A percentile compares a stretch with the other conserved stretches of the same genome.
These are phyloP conservation scores for Alectura lathami DNA, from an alignment of 2,113 vertebrate species.

Conservation along the genomic window DNA sequence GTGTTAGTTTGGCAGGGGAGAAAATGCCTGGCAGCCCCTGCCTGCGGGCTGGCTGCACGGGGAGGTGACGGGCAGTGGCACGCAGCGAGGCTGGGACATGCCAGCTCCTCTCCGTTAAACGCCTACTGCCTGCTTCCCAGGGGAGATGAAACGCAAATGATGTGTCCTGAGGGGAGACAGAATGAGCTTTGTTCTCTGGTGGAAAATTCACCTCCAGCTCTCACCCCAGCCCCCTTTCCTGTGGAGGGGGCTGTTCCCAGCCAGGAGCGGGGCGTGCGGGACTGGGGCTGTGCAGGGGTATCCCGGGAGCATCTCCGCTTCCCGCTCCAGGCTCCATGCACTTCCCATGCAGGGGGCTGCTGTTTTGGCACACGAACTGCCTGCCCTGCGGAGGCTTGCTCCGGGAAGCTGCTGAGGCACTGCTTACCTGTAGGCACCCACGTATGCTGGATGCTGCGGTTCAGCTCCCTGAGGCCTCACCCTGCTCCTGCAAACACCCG, in stretches of 20 bases:
- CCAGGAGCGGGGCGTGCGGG: neutral
- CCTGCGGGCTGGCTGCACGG: neutral
- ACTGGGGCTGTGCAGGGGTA: too few species aligned
- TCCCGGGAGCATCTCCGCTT: neutral
- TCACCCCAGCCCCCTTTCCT: neutral
- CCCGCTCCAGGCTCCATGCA: rapidly evolving
- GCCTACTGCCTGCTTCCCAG: neutral
- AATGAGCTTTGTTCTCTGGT: neutral
- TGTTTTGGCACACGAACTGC: neutral
- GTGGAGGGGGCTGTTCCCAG: neutral
- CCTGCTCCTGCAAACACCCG: neutral
- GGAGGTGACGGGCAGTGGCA: neutral
- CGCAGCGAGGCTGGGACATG: rapidly evolving
- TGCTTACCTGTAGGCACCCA: neutral
- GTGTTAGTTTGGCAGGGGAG: constrained; percentile 38
- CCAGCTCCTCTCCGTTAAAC: rapidly evolving
- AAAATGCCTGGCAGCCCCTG: neutral
- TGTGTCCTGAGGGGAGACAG: neutral
- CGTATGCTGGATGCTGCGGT: neutral
- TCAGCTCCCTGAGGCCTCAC: neutral
- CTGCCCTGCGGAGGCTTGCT: rapidly evolving
- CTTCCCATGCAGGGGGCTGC: neutral
- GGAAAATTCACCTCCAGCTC: neutral
- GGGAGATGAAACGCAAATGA: neutral
- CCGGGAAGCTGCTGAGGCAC: neutral